Evolutionary conservation across 2,888 invertebrate genomes (phyloP), one percentile per base, ranked within the genome.

Genomic region (Aquatica leii): DNA sequence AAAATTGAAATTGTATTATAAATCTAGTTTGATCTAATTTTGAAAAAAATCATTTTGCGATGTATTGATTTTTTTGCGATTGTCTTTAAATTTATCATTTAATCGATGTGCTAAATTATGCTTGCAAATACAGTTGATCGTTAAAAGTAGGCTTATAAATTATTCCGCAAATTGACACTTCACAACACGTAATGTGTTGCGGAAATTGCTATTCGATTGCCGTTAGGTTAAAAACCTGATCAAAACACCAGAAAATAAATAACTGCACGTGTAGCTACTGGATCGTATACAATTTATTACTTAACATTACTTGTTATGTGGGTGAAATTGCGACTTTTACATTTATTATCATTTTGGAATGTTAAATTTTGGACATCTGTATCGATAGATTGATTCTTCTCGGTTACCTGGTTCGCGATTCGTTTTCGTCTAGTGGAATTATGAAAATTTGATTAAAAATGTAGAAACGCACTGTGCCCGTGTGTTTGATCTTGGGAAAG

Each of bases 191-290:
- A 59, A 59, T 46, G 59, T 53, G 60, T 49, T 49, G 49, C 60
- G 43, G 53, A 53, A 53, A 14, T 57, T 21, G 21, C 15, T 46
- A 52, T 50, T 62, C 41, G 43, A 48, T 52, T 62, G 62, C 62
- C 62, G 62, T 62, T 62, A 62, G 18, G 58, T 40, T 57, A 53
- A 51, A 57, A 58, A 48, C 21, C 31, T 21, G 52, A 18, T 18
- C 46, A 43, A 50, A 56, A 46, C 21, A 21, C 15, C 15, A 55
- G 55, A 41, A 46, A 61, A 34, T 50, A 56, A 60, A 46, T 51
- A 61, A 46, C 34, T 62, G 46, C 62, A 62, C 52, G 62, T 62
- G 62, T 40, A 60, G 40, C 40, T 34, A 54, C 34, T 59, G 41
- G 17, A 59, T 59, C 59, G 20, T 46, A 46, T 20, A 46, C 18